Evolutionary conservation across 2,888 invertebrate species (phyloP).

Genomic region (Tortrix viridana): DNA sequence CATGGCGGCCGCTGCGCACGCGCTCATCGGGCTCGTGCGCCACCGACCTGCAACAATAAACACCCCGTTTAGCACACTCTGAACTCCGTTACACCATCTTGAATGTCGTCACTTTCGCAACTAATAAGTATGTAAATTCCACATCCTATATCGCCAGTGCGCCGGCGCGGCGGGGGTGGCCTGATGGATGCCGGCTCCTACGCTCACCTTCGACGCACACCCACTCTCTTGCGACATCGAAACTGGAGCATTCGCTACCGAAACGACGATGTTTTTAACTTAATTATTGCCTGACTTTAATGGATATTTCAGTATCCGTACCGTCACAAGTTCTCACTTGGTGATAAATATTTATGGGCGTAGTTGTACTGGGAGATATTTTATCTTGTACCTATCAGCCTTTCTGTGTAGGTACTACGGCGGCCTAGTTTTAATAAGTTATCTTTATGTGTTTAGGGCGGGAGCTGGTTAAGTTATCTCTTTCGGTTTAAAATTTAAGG

Average conservation of each 20-base stretch:
- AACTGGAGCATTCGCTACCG: conserved; percentile 75
- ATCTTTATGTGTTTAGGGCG: conserved; percentile 11
- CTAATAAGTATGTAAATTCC: conserved; percentile 10
- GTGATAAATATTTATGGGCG: conserved; percentile 30
- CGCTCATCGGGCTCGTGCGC: conserved; percentile 88
- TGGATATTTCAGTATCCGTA: conserved; percentile 45
- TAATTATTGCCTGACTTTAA: conserved; percentile 64
- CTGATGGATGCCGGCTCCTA: conserved; percentile 72
- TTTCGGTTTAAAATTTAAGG: not conserved
- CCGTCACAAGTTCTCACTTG: conserved; percentile 21
- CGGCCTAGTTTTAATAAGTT: conserved; percentile 3
- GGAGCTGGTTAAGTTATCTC: not conserved
- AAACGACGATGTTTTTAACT: conserved; percentile 59
- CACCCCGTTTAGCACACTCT: conserved; percentile 1
- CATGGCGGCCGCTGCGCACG: conserved; percentile 88
- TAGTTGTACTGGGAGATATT: conserved; percentile 10
- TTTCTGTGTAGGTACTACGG: conserved; percentile 7
- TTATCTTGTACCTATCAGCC: conserved; percentile 21
- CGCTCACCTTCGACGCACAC: conserved; percentile 69
- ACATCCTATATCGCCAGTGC: conserved; percentile 38
- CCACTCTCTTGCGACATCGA: conserved; percentile 72
- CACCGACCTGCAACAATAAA: conserved; percentile 77
- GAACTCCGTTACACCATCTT: not conserved
- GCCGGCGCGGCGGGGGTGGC: conserved; percentile 60
- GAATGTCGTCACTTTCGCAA: not conserved